Evolutionary conservation across 2,797 vertebrate genomes (phyloP).

Genomic region (Pachyuromys duprasi): DNA sequence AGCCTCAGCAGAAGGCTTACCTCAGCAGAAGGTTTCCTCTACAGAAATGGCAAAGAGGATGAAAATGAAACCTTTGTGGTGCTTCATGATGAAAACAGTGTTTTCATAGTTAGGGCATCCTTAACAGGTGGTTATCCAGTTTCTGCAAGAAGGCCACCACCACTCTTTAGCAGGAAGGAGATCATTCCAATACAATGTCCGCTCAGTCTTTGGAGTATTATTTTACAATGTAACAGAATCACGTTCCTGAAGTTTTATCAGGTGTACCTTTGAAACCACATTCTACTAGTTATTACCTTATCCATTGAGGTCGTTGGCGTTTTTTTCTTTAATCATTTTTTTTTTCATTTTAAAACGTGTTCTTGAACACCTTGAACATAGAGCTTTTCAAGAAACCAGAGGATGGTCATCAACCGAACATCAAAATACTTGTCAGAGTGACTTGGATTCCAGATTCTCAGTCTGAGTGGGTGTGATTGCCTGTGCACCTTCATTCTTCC

Average conservation of each 20-base stretch:
- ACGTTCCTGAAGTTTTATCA: slow-evolving; percentile 53
- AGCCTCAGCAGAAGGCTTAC: slow-evolving; percentile 43
- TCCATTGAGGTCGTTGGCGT: not conserved
- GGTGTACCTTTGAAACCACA: not conserved
- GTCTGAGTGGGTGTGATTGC: not conserved
- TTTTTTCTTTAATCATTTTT: not conserved
- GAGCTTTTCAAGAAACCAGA: not conserved
- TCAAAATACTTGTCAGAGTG: not conserved
- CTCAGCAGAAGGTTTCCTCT: slow-evolving; percentile 66
- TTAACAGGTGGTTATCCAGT: slow-evolving; percentile 76
- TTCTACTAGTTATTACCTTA: not conserved
- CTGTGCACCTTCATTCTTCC: not conserved
- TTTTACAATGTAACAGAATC: slow-evolving; percentile 42
- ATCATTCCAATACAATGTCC: slow-evolving; percentile 36
- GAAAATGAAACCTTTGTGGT: slow-evolving; percentile 71
- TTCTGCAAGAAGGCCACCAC: slow-evolving; percentile 46
- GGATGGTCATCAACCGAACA: not conserved
- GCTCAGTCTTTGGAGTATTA: slow-evolving; percentile 47
- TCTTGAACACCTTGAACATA: not conserved
- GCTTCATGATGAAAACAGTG: slow-evolving; percentile 55
- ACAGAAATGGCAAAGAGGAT: slow-evolving; percentile 63
- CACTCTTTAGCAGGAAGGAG: not conserved
- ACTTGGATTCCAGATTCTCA: not conserved
- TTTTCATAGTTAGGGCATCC: slow-evolving; percentile 56
- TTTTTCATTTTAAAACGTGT: not conserved